A percentile compares a stretch with the other conserved stretches of the same genome.
These are phyloP conservation scores for Elymnias hypermnestra DNA, from an alignment of 1,140 invertebrate genomes.

Conservation along the genomic window DNA sequence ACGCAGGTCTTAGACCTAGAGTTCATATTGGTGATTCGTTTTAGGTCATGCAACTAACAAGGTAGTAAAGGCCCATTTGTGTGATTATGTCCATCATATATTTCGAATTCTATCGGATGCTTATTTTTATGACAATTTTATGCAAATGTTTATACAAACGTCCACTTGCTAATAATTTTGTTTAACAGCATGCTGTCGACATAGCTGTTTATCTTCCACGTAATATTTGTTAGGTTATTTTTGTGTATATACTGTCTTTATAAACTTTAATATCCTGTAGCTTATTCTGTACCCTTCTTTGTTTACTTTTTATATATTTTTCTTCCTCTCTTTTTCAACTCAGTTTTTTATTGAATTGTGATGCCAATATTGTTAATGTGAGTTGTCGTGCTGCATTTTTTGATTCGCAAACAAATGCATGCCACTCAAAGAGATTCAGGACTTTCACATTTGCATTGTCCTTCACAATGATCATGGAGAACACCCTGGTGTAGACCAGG, in stretches of 20 bases:
- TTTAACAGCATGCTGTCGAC: no score
- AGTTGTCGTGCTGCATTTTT: no score
- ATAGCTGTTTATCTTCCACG: no score
- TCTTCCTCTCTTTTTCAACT: no score
- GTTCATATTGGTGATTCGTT: slow-evolving; percentile 10
- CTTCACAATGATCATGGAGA: slow-evolving; percentile 95
- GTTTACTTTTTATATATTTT: no score
- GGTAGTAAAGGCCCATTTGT: slow-evolving; percentile 11
- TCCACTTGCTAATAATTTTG: no score
- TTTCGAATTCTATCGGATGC: slow-evolving; percentile 8
- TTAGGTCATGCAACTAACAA: slow-evolving; percentile 17
- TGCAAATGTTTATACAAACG: slow-evolving; percentile 14
- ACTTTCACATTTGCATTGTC: slow-evolving; percentile 79
- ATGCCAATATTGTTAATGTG: no score
- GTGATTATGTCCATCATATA: slow-evolving; percentile 11
- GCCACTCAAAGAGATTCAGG: slow-evolving; percentile 89
- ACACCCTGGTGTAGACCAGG: slow-evolving; percentile 93
- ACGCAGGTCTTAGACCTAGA: slow-evolving; percentile 5
- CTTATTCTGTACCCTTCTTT: no score
- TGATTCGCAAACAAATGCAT: slow-evolving; percentile 96
- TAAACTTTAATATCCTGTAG: no score
- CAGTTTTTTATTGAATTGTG: no score
- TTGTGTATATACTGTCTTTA: no score
- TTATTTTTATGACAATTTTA: slow-evolving; percentile 15
- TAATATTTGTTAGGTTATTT: no score